A percentile compares a stretch with the other conserved stretches of the same genome.
Evolutionary conservation across 2,888 invertebrate genomes (phyloP).

Genomic region (Volucella inanis): DNA sequence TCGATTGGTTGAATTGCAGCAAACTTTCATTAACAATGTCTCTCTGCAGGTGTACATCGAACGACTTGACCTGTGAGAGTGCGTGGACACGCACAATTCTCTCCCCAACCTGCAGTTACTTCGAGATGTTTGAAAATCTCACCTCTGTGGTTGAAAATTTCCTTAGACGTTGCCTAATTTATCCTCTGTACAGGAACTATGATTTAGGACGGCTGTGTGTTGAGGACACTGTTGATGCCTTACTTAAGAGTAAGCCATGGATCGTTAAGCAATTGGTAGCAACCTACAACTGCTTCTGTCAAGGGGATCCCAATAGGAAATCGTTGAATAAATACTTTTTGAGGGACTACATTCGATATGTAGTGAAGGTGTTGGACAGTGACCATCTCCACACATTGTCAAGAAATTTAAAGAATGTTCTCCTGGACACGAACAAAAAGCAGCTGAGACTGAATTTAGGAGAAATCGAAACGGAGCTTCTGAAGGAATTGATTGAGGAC

Average conservation of each 20-base stretch:
- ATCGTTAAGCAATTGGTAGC: constrained; percentile 80
- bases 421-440: constrained; percentile 79
- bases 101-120: constrained; percentile 80
- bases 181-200: constrained; percentile 81
- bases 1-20: background rate
- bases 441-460: constrained; percentile 79
- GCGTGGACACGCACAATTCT: constrained; percentile 81
- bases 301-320: constrained; percentile 77
- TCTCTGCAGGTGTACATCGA: constrained; percentile 77
- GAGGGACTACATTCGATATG: constrained; percentile 80
- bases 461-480: constrained; percentile 80
- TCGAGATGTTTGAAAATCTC: constrained; percentile 80
- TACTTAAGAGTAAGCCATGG: constrained; percentile 79
- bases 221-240: constrained; percentile 80
- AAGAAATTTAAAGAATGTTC: constrained; percentile 80
- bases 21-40: background rate
- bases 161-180: constrained; percentile 80
- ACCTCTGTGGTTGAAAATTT: constrained; percentile 80
- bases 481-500: constrained; percentile 80
- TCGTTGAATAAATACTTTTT: constrained; percentile 79
- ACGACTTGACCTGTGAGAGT: constrained; percentile 81
- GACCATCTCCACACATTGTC: constrained; percentile 79
- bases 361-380: constrained; percentile 72
- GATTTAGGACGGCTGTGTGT: constrained; percentile 80
- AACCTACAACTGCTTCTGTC: constrained; percentile 78